Percentiles rank a stretch among this genome's conserved stretches.
Evolutionary conservation across 2,113 vertebrate genomes (phyloP).

Genomic region (Cyprinodon variegatus): DNA sequence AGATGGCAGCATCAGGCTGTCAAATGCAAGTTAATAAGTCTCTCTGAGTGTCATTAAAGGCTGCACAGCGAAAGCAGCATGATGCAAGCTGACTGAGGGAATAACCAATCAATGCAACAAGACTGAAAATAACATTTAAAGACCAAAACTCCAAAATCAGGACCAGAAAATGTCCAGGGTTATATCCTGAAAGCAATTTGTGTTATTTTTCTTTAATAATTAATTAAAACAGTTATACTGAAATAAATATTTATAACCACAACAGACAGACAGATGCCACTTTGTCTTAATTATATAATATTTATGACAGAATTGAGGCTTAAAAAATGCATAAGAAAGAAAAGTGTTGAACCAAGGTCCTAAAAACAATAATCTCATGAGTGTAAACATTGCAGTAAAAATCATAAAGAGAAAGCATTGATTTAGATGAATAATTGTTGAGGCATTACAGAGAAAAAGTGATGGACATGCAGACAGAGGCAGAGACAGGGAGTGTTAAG

Average conservation of each 20-base stretch:
- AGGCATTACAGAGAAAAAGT: conserved; percentile 1
- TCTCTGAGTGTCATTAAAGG: no score
- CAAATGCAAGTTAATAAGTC: no score
- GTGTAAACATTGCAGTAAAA: not conserved
- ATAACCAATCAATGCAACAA: no score
- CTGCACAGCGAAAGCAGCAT: no score
- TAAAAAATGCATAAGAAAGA: not conserved
- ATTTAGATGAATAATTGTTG: not conserved
- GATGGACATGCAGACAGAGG: conserved; percentile 20
- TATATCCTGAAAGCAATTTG: not conserved
- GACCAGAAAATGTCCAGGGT: not conserved
- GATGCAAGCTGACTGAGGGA: no score
- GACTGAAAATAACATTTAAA: no score
- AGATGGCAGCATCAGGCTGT: no score
- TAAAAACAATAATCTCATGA: not conserved
- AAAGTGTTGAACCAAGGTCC: not conserved
- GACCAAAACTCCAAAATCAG: no score
- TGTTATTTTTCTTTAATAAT: not conserved
- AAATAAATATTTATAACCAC: not conserved
- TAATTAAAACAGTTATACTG: not conserved
- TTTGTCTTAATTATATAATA: conserved; percentile 17
- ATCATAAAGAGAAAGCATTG: not conserved
- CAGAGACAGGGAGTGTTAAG: conserved; percentile 3
- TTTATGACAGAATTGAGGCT: conserved; percentile 7
- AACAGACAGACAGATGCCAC: not conserved